Evolutionary conservation across 2,888 invertebrate genomes (phyloP), one percentile per base, ranked within the genome.

Genomic region (Luperina nickerlii): DNA sequence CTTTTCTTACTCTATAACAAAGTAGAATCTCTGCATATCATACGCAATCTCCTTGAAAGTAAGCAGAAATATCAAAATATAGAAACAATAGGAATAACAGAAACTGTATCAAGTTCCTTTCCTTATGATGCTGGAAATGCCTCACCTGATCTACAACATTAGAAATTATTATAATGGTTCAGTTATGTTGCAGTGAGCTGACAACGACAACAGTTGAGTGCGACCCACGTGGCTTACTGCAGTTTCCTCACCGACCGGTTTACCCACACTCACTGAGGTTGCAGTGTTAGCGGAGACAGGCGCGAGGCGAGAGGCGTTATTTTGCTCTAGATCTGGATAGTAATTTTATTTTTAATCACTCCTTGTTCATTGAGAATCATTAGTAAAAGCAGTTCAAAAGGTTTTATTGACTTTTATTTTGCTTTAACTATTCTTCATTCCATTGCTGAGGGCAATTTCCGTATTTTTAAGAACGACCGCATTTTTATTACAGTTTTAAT

Each of bases 221-320:
- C 90, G 79, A 83, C 90, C 92, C 93, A 93, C 93, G 93, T 93
- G 91, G 87, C 57, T 42, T 38, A 89, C 86, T 81, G 86, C 87
- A 83, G 92, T 92, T 94, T 93, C 92, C 93, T 92, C 90, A 84
- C 88, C 82, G 74, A 91, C 93, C 86, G 89, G 91, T 90, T 92
- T 90, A 84, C 87, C 81, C 89, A 84, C 87, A 81, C 54, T 32
- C 63, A 13, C 78, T 85, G 74, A 71, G 91, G 92, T 82, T 6
- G 5, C 48, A 86, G 9, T 90, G 75, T 9, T 1, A 89, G 93
- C 92, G 93, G 73, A 4, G 11, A 65, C 24, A 42, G 42, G 15
- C 45, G n/a, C n/a, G n/a, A n/a, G n/a, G n/a, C n/a, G n/a, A n/a
- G n/a, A n/a, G 18, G 18, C 8, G 0, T n/a, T 57, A 8, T 60